Conservation (phyloP, 2,797 vertebrate genomes). For the Sebastiscus albofasciatus region DNA sequence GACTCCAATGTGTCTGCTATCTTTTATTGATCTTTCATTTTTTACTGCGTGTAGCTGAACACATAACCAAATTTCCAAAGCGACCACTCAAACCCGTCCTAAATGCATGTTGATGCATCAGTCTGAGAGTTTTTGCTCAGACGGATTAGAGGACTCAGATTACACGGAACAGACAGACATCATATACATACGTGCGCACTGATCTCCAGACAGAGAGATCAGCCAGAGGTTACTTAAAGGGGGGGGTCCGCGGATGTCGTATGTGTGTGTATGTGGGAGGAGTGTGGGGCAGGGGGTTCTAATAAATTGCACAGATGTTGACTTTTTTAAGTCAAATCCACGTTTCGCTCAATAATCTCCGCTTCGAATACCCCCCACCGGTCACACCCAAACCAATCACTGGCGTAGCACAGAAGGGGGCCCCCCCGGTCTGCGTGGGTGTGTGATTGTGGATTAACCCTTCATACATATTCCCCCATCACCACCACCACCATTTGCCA, state of each 20-base stretch:
- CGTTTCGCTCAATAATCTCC: slow-evolving; percentile 71
- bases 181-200: slow-evolving; percentile 33
- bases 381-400: slow-evolving; percentile 68
- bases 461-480: neutral
- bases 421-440: neutral
- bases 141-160: slow-evolving; percentile 67
- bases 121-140: slow-evolving; percentile 41
- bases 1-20: neutral
- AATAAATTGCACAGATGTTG: slow-evolving; percentile 75
- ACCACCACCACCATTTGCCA: neutral
- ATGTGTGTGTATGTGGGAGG: neutral
- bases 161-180: slow-evolving; percentile 52
- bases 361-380: slow-evolving; percentile 64
- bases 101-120: slow-evolving; percentile 39
- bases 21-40: slow-evolving; percentile 31
- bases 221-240: slow-evolving; percentile 52
- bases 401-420: slow-evolving; percentile 27
- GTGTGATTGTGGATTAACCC: slow-evolving; percentile 61
- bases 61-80: neutral
- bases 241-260: neutral
- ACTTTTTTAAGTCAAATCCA: slow-evolving; percentile 70
- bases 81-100: neutral
- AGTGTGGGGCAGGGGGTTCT: slow-evolving; percentile 19
- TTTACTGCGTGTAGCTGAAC: slow-evolving; percentile 4
- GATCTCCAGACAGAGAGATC: slow-evolving; percentile 48